These are phyloP conservation scores for Staurois parvus DNA, from an alignment of 2,797 vertebrate species.

Conservation along the genomic window DNA sequence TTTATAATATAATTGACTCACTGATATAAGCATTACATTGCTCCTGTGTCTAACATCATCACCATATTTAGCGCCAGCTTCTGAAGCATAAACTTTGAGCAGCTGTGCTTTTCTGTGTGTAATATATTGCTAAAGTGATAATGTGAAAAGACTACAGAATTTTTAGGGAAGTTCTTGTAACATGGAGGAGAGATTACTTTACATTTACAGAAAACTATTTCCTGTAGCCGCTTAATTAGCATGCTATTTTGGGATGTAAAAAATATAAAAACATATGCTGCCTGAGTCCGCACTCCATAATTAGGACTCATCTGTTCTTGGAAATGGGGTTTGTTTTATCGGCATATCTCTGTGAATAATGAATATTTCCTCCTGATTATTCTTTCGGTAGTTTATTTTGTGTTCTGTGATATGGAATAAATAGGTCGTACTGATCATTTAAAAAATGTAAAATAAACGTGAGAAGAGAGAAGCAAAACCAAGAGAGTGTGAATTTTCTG, in stretches of 20 bases:
- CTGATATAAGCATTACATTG: too few species aligned
- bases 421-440: neutral
- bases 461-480: neutral
- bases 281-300: neutral
- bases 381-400: neutral
- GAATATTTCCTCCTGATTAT: neutral
- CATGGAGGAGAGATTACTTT: neutral
- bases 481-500: neutral
- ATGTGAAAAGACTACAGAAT: neutral
- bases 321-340: conserved; percentile 4
- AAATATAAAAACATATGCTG: conserved; percentile 46
- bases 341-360: neutral
- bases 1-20: too few species aligned
- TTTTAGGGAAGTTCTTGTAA: neutral
- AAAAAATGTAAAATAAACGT: neutral
- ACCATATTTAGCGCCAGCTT: too few species aligned
- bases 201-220: conserved; percentile 3
- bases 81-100: too few species aligned
- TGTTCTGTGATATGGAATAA: neutral
- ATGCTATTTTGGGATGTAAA: conserved; percentile 35
- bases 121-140: neutral
- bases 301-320: conserved; percentile 11
- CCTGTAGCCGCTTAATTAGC: neutral
- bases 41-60: too few species aligned
- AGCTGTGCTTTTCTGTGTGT: neutral